Conservation (phyloP, 1,140 invertebrate species). For the Ganaspis sp. region DNA sequence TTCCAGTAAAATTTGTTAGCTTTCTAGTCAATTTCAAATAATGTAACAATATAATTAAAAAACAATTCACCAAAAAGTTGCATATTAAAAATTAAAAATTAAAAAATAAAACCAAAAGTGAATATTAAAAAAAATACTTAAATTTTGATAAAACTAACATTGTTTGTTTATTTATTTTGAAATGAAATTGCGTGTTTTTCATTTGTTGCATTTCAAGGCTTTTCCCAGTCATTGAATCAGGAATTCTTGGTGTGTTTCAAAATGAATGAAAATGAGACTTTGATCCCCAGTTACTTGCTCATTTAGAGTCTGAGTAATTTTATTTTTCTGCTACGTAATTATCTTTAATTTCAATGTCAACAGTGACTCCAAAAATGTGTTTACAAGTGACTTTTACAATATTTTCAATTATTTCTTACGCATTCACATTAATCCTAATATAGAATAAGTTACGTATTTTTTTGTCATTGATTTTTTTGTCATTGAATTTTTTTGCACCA, state of each 20-base stretch:
- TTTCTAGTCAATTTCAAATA: too few species aligned
- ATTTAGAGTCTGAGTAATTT: not conserved
- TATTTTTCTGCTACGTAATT: conserved; percentile 19
- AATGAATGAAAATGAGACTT: not conserved
- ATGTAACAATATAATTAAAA: too few species aligned
- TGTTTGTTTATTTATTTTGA: not conserved
- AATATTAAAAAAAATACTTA: too few species aligned
- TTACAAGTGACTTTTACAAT: not conserved
- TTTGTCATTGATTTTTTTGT: conserved; percentile 14
- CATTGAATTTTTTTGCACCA: conserved; percentile 10
- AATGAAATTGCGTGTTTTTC: not conserved
- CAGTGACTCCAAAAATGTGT: not conserved
- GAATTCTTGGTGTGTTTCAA: not conserved
- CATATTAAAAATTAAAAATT: too few species aligned
- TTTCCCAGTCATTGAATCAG: not conserved
- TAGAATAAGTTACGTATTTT: conserved; percentile 3
- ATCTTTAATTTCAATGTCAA: conserved; percentile 16
- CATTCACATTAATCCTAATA: not conserved
- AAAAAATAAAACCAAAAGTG: too few species aligned
- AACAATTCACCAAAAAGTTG: too few species aligned
- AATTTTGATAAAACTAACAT: too few species aligned
- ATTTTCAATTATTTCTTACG: not conserved
- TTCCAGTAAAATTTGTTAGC: too few species aligned
- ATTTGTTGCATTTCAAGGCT: too few species aligned
- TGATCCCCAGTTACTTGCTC: not conserved